A percentile compares a stretch with the other conserved stretches of the same genome.
Evolutionary conservation across 2,888 invertebrate species (phyloP).

Genomic region (Campoplex nolae): DNA sequence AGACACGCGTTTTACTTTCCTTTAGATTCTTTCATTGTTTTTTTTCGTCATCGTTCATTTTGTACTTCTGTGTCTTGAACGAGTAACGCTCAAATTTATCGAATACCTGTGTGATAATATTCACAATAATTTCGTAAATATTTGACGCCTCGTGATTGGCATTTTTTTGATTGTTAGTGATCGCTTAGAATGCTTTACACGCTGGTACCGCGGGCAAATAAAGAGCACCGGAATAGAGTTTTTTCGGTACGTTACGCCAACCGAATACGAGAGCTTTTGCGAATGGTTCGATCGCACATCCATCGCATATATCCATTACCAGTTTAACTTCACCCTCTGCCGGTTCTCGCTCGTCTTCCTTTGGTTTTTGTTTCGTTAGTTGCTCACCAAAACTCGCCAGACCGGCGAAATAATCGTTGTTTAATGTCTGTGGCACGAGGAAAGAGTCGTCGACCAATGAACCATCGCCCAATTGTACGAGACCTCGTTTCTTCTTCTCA

Average conservation of each 20-base stretch:
- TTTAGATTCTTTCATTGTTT: neutral
- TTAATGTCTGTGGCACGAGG: conserved; percentile 83
- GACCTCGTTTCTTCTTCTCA: conserved; percentile 88
- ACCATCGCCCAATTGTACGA: conserved; percentile 89
- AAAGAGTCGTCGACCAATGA: conserved; percentile 89
- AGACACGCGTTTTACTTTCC: neutral
- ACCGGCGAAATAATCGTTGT: conserved; percentile 87
- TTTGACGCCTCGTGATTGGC: conserved; percentile 21
- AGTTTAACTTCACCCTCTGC: conserved; percentile 93
- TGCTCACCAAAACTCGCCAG: conserved; percentile 90
- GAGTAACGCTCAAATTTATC: neutral
- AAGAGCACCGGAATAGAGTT: conserved; percentile 90
- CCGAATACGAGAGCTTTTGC: conserved; percentile 91
- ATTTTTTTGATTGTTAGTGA: conserved; percentile 35
- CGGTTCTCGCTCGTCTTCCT: conserved; percentile 91
- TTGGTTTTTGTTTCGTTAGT: conserved; percentile 84
- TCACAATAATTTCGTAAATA: neutral
- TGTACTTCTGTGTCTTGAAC: neutral
- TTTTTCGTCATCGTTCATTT: conserved; percentile 9
- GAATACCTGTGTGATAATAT: neutral
- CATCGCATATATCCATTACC: conserved; percentile 92
- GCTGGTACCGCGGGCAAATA: conserved; percentile 89
- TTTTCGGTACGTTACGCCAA: conserved; percentile 91
- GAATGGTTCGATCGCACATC: conserved; percentile 92
- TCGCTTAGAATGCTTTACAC: conserved; percentile 87